Conservation (phyloP, 2,888 invertebrate genomes). For the Chorisops tibialis region DNA sequence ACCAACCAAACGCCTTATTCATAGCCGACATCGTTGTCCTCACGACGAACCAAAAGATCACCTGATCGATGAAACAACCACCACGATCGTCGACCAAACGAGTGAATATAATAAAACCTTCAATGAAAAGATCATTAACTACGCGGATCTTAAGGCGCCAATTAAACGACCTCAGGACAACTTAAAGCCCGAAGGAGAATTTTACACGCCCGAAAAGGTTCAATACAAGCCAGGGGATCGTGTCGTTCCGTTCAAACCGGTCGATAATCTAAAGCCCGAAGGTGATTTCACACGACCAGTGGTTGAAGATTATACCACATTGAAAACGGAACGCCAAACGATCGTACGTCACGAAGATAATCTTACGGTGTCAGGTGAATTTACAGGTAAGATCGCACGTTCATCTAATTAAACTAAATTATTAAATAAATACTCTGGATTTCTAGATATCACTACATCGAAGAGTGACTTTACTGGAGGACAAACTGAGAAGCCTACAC, state of each 20-base stretch:
- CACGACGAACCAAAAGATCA: conserved; percentile 53
- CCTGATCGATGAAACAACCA: conserved; percentile 40
- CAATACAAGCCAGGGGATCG: conserved; percentile 57
- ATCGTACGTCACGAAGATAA: conserved; percentile 62
- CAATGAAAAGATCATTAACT: conserved; percentile 34
- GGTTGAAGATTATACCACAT: conserved; percentile 45
- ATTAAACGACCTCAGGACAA: conserved; percentile 61
- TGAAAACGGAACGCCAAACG: conserved; percentile 24
- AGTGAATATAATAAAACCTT: conserved; percentile 51
- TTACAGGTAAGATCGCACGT: conserved; percentile 57
- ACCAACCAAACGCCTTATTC: too few relatives aligned
- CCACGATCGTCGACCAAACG: conserved; percentile 34
- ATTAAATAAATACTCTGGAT: neutral
- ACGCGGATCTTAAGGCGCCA: conserved; percentile 43
- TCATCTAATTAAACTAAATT: conserved; percentile 2
- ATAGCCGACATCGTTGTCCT: conserved; percentile 79
- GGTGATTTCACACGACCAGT: conserved; percentile 55
- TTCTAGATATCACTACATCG: conserved; percentile 65
- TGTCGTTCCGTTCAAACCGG: conserved; percentile 52
- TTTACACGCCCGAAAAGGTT: conserved; percentile 49
- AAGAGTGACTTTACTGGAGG: conserved; percentile 68
- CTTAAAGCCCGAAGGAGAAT: conserved; percentile 60
- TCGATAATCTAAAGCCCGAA: conserved; percentile 58
- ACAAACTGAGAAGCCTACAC: conserved; percentile 61
- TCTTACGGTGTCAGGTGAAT: conserved; percentile 64